phyloP scores from a whole-genome alignment of 1,140 invertebrate species.

The Ceratitis capitata region DNA sequence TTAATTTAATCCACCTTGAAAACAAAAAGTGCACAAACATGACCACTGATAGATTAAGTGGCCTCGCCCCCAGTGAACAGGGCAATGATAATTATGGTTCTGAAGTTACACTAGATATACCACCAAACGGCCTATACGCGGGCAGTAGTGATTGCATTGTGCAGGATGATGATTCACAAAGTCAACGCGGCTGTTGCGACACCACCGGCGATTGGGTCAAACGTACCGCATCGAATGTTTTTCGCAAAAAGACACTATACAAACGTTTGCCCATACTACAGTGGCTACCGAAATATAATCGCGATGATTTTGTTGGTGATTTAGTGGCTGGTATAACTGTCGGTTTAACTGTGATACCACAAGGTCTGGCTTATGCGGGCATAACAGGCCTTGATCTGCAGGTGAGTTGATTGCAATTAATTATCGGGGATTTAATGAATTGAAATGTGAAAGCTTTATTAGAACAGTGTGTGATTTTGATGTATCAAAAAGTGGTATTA shows the following conservation, averaged over 20 bases:
- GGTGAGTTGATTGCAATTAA: constrained; percentile 42
- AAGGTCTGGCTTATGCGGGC: constrained; percentile 84
- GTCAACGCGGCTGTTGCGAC: constrained; percentile 30
- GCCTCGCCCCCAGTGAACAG: not conserved
- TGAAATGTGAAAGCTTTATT: not conserved
- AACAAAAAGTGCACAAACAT: not conserved
- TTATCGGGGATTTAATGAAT: no score
- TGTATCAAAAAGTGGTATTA: no score
- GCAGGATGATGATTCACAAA: constrained; percentile 51
- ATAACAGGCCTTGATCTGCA: constrained; percentile 82
- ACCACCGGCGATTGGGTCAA: constrained; percentile 38
- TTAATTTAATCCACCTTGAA: not conserved
- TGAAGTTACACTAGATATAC: constrained; percentile 60
- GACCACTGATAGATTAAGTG: not conserved
- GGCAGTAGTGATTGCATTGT: constrained; percentile 60
- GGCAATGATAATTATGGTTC: constrained; percentile 43
- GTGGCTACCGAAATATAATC: constrained; percentile 81
- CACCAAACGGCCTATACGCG: constrained; percentile 58
- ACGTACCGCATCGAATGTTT: constrained; percentile 51
- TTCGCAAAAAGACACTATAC: constrained; percentile 73
- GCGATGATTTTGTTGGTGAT: constrained; percentile 73
- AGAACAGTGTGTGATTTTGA: not conserved
- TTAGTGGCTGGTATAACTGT: constrained; percentile 88
- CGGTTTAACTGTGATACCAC: constrained; percentile 86
- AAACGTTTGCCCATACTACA: constrained; percentile 77